Percentiles rank a stretch among this genome's conserved stretches.
These are phyloP conservation scores for Drosophila atripex DNA, from an alignment of 2,888 invertebrate species.

Conservation along the genomic window DNA sequence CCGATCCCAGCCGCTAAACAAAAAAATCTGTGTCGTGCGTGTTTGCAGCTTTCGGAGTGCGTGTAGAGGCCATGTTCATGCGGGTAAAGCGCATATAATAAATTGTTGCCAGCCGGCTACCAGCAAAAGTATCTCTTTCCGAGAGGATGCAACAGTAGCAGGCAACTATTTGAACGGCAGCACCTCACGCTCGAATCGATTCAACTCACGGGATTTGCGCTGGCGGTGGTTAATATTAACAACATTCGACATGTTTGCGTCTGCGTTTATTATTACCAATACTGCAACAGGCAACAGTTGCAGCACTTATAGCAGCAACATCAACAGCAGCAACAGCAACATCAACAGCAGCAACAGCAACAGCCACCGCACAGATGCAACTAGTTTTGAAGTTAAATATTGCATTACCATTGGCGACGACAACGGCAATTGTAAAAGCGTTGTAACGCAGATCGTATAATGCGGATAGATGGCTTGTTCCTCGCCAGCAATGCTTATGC, in stretches of 20 bases:
- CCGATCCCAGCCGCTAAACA: not conserved
- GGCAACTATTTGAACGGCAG: constrained; percentile 4
- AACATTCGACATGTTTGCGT: constrained; percentile 77
- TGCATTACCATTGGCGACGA: constrained; percentile 52
- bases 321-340: constrained; percentile 27
- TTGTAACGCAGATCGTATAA: constrained; percentile 34
- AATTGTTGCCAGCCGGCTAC: constrained; percentile 68
- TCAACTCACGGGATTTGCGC: constrained; percentile 59
- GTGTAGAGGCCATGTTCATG: constrained; percentile 70
- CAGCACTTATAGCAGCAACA: not conserved
- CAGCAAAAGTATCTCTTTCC: constrained; percentile 24
- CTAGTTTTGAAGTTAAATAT: constrained; percentile 55
- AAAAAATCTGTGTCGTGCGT: constrained; percentile 56
- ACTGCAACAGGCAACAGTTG: constrained; percentile 22
- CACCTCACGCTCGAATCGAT: constrained; percentile 18
- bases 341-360: constrained; percentile 22
- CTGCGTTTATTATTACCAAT: constrained; percentile 52
- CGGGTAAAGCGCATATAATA: constrained; percentile 72
- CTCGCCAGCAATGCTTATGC: constrained; percentile 29
- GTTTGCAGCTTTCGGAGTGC: constrained; percentile 55
- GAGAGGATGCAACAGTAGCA: constrained; percentile 26
- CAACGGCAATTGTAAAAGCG: constrained; percentile 32
- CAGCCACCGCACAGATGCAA: constrained; percentile 39
- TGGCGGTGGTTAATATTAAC: constrained; percentile 75
- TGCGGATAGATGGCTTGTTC: constrained; percentile 34